Base-by-base conservation (phyloP, 2,113 vertebrate species). In the Ceyx margarethae region DNA sequence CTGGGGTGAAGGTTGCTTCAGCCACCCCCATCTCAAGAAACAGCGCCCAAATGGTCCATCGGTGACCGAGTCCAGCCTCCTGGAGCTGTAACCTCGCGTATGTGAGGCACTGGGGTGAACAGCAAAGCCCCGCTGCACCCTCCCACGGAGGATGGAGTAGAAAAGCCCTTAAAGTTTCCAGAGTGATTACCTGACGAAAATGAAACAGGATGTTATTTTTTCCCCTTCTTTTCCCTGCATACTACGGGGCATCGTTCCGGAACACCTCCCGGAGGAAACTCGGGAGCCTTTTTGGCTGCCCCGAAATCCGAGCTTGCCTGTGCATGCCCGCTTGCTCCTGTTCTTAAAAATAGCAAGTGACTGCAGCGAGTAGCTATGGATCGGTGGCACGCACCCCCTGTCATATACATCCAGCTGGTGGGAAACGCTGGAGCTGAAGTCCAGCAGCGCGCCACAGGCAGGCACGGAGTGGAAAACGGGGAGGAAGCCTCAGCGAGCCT, bases 321-420 rank as follows among this genome's bases (percentile, higher is more conserved):
- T 87, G 69, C 15, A 16, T 8, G 9, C 2, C 31, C 12, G 42
- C 33, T 45, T 25, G 18, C 22, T 66, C 20, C 5, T 13, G 17
- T 14, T 31, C 33, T 81, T 85, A 72, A 91, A 95, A 93, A 83
- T 71, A 92, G 88, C 50, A 14, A 42, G 64, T 84, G 89, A 91
- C 69, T 4, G 66, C 68, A 61, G 48, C 42, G 53, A 31, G 45
- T 6, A 42, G 17, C 57, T 37, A 18, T 10, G 73, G 57, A 25
- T 5, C 83, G 6, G 19, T 8, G 51, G 22, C 69, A 37, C 13
- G 60, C 54, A 33, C 6, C 64, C 82, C 50, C 26, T 11, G 40
- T 18, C 45, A 15, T 6, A 15, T 6, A 15, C 82, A 40, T 43
- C 19, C 13, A 33, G 33, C n/a, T 21, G 4, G 37, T 2, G 25